Evolutionary conservation across 2,888 invertebrate genomes (phyloP).

Genomic region (Diarsia rubi): DNA sequence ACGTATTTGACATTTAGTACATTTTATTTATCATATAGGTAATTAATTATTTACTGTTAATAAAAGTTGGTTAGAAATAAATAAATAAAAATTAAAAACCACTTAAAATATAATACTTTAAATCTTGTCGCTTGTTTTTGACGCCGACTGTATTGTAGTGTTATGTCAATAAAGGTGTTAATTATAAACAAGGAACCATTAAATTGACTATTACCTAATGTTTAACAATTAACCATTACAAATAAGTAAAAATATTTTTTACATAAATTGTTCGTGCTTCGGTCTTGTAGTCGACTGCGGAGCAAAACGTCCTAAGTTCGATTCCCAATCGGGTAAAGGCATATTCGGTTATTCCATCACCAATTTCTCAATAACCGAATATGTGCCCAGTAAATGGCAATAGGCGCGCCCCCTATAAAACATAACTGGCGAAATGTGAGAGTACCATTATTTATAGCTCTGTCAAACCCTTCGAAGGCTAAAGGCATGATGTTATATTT

Average conservation of each 20-base stretch:
- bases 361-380: not conserved
- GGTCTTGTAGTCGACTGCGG: not conserved
- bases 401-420: not conserved
- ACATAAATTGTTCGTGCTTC: not conserved
- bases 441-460: not conserved
- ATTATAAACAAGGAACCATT: conserved; percentile 19
- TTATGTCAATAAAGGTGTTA: conserved; percentile 27
- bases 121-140: not conserved
- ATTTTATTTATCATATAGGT: not conserved
- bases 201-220: conserved; percentile 36
- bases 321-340: not conserved
- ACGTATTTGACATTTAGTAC: not conserved
- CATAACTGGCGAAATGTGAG: not conserved
- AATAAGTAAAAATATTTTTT: not conserved
- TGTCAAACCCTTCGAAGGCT: not conserved
- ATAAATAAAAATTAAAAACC: not conserved
- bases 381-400: not conserved
- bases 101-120: not conserved
- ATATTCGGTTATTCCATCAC: not conserved
- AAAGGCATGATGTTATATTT: not conserved
- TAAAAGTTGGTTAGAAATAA: too few species aligned
- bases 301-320: not conserved
- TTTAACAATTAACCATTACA: not conserved
- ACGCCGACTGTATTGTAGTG: not conserved
- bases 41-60: too few species aligned